These are phyloP conservation scores for Columba guinea DNA, from an alignment of 2,797 vertebrate genomes.

Conservation along the genomic window DNA sequence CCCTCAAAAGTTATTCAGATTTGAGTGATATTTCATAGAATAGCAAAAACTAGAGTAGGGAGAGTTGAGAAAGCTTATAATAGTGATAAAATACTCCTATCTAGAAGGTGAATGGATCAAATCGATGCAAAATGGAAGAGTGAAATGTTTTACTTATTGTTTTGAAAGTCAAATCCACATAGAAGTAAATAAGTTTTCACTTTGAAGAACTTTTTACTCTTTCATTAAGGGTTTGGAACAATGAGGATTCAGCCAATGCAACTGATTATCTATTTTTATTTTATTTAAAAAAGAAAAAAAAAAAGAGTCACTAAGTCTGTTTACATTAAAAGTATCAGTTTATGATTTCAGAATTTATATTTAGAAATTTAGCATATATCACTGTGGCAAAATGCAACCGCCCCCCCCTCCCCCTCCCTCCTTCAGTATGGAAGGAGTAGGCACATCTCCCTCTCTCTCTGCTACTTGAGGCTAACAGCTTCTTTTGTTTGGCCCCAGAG, in stretches of 20 bases:
- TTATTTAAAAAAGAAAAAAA: not conserved
- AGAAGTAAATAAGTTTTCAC: not conserved
- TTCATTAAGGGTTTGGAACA: not conserved
- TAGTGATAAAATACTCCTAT: not conserved
- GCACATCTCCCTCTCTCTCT: too few relatives aligned
- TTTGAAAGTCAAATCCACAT: not conserved
- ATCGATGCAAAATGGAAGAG: not conserved
- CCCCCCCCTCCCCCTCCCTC: too few relatives aligned
- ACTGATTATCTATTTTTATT: not conserved
- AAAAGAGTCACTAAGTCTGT: accelerated
- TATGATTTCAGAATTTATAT: not conserved
- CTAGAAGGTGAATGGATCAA: not conserved
- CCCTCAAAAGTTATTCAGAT: not conserved
- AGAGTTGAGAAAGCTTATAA: not conserved
- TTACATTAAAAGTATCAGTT: not conserved
- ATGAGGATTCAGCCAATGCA: not conserved
- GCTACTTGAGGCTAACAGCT: too few relatives aligned
- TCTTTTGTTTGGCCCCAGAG: too few relatives aligned
- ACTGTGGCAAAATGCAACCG: too few relatives aligned
- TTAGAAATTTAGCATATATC: not conserved
- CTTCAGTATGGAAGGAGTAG: too few relatives aligned
- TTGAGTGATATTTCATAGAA: not conserved
- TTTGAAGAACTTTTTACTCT: not conserved
- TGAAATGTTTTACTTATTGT: not conserved
- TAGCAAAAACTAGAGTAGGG: not conserved